These are phyloP conservation scores for Pachyramphus minor DNA, from an alignment of 2,113 vertebrate genomes.

Conservation along the genomic window DNA sequence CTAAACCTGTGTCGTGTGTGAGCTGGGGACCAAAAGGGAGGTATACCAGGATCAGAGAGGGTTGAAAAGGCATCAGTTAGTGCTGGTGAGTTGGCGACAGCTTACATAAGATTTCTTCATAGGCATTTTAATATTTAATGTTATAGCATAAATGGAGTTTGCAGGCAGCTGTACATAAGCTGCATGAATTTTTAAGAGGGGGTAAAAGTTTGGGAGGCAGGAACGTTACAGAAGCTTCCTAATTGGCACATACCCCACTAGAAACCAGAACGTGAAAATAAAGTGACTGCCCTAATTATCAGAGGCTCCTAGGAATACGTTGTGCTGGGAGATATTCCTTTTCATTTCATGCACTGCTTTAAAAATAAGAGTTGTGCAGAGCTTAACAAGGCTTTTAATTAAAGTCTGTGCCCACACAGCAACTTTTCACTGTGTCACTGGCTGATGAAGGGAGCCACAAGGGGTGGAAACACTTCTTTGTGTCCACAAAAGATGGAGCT, in stretches of 20 bases:
- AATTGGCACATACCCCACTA: conserved; percentile 69
- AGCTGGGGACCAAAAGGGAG: neutral
- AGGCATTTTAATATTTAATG: conserved; percentile 34
- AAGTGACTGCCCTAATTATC: conserved; percentile 71
- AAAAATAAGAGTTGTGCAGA: conserved; percentile 34
- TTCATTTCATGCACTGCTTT: conserved; percentile 46
- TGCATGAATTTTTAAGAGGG: neutral
- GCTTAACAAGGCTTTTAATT: conserved; percentile 21
- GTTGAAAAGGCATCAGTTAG: neutral
- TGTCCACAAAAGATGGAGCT: conserved; percentile 1
- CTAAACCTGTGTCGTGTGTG: fast-evolving
- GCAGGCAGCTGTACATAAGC: conserved; percentile 4
- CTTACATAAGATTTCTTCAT: neutral
- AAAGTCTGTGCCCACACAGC: conserved; percentile 25
- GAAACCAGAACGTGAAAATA: conserved; percentile 65
- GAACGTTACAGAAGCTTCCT: conserved; percentile 20
- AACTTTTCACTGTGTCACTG: neutral
- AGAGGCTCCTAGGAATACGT: conserved; percentile 56
- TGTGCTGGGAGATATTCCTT: conserved; percentile 58
- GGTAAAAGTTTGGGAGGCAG: neutral
- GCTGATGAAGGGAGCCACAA: neutral
- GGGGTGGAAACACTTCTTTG: neutral
- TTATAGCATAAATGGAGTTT: conserved; percentile 21
- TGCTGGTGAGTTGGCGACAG: neutral
- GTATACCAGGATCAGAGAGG: neutral